A percentile compares a stretch with the other conserved stretches of the same genome.
These are phyloP conservation scores for Chaenogobius annularis DNA, from an alignment of 2,113 vertebrate genomes.

Conservation along the genomic window DNA sequence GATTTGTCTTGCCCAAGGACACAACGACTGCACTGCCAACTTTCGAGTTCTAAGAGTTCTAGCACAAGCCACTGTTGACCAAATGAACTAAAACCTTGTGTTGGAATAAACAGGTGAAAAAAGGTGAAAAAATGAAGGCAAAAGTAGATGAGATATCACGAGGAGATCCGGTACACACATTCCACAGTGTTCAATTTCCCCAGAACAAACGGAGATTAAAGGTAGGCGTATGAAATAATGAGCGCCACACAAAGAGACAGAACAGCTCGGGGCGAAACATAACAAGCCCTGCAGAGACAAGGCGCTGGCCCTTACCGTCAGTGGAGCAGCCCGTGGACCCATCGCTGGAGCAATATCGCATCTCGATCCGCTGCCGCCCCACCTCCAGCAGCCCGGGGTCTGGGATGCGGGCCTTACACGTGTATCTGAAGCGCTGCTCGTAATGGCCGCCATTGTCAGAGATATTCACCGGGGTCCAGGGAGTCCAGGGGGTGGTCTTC, in stretches of 20 bases:
- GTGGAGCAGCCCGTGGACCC: slow-evolving; percentile 93
- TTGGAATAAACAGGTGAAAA: background rate
- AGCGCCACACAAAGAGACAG: slow-evolving; percentile 18
- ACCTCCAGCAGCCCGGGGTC: slow-evolving; percentile 90
- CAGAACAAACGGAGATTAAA: slow-evolving; percentile 20
- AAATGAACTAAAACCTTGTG: background rate
- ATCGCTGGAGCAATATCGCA: slow-evolving; percentile 96
- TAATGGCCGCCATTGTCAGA: slow-evolving; percentile 96
- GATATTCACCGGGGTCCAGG: slow-evolving; percentile 96
- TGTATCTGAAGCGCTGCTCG: slow-evolving; percentile 94
- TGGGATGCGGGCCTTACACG: slow-evolving; percentile 90
- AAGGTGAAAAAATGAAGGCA: too few relatives aligned
- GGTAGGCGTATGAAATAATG: slow-evolving; percentile 9
- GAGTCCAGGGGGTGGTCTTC: slow-evolving; percentile 97
- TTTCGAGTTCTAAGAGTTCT: background rate
- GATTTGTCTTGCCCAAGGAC: too few relatives aligned
- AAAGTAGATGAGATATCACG: too few relatives aligned
- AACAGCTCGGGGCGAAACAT: slow-evolving; percentile 28
- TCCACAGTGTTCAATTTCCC: background rate
- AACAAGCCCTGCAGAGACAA: slow-evolving; percentile 25
- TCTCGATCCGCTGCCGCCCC: slow-evolving; percentile 93
- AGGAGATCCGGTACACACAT: background rate
- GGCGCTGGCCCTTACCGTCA: slow-evolving; percentile 81
- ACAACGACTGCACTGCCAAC: background rate
- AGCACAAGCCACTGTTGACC: background rate